Conservation (phyloP, 2,797 vertebrate genomes). For the Tadarida brasiliensis region DNA sequence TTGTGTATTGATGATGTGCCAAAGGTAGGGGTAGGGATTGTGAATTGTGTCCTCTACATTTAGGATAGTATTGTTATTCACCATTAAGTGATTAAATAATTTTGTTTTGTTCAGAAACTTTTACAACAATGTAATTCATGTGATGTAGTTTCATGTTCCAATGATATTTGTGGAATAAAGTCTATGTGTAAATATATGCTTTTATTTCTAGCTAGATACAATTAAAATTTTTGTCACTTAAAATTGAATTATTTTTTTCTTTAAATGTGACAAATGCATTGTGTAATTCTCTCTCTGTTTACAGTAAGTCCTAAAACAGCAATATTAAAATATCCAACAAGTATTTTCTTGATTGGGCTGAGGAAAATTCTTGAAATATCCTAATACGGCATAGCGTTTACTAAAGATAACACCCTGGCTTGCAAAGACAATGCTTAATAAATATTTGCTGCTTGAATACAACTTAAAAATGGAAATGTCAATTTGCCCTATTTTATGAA, state of each 20-base stretch:
- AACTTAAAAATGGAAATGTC: slow-evolving; percentile 36
- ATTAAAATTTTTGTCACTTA: slow-evolving; percentile 72
- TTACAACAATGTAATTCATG: slow-evolving; percentile 32
- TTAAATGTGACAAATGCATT: slow-evolving; percentile 44
- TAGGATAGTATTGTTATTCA: slow-evolving; percentile 55
- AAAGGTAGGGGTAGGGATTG: background rate
- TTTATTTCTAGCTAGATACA: slow-evolving; percentile 62
- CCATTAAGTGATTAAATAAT: slow-evolving; percentile 55
- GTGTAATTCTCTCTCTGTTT: slow-evolving; percentile 48
- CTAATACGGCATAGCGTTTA: slow-evolving; percentile 8
- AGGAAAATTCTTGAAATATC: slow-evolving; percentile 44
- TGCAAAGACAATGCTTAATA: slow-evolving; percentile 47
- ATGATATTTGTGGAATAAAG: slow-evolving; percentile 65
- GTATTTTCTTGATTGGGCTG: slow-evolving; percentile 9
- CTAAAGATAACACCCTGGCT: background rate
- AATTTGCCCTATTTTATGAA: slow-evolving; percentile 55
- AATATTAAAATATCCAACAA: slow-evolving; percentile 42
- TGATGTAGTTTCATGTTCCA: slow-evolving; percentile 54
- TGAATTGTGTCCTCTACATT: slow-evolving; percentile 37
- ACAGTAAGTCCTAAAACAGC: slow-evolving; percentile 20
- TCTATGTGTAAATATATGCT: slow-evolving; percentile 60
- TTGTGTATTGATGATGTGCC: slow-evolving; percentile 6
- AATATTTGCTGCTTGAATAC: slow-evolving; percentile 60
- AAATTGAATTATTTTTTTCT: slow-evolving; percentile 66
- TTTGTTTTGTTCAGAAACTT: slow-evolving; percentile 72